Conservation (phyloP, 2,797 vertebrate species). For the Muscicapa striata region DNA sequence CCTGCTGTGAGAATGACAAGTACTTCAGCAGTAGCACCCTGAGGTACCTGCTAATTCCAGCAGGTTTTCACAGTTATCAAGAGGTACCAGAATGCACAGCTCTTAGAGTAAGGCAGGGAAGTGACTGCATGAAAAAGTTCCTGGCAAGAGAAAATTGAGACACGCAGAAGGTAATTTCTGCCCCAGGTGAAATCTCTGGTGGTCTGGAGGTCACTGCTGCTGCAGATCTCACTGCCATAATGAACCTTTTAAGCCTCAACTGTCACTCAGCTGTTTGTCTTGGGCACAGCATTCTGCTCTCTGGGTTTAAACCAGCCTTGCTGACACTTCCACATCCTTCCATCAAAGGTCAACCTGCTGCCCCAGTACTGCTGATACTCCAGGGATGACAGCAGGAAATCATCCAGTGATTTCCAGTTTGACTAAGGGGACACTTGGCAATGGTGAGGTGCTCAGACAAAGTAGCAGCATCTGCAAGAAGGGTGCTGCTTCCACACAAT, state of each 20-base stretch:
- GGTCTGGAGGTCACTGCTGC: not conserved
- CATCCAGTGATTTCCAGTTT: not conserved
- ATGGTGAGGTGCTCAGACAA: not conserved
- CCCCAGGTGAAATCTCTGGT: not conserved
- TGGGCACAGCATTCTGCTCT: not conserved
- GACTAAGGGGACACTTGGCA: not conserved
- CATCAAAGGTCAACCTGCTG: not conserved
- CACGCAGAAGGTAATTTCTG: not conserved
- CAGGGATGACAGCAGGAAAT: not conserved
- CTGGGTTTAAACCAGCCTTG: not conserved
- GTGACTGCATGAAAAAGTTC: not conserved
- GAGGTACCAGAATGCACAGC: not conserved
- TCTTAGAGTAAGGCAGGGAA: not conserved
- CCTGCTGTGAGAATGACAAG: conserved; percentile 57
- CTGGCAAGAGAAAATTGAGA: not conserved
- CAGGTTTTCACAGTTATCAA: conserved; percentile 5
- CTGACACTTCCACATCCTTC: not conserved
- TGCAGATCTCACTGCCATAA: not conserved
- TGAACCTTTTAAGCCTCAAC: not conserved
- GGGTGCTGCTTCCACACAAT: not conserved
- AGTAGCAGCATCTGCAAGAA: not conserved
- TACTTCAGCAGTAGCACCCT: conserved; percentile 36
- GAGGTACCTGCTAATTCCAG: conserved; percentile 24
- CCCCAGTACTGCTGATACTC: not conserved
- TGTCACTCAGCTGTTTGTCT: not conserved